These are phyloP conservation scores for Cephus rjabovi DNA, from an alignment of 2,888 invertebrate species.

Conservation along the genomic window DNA sequence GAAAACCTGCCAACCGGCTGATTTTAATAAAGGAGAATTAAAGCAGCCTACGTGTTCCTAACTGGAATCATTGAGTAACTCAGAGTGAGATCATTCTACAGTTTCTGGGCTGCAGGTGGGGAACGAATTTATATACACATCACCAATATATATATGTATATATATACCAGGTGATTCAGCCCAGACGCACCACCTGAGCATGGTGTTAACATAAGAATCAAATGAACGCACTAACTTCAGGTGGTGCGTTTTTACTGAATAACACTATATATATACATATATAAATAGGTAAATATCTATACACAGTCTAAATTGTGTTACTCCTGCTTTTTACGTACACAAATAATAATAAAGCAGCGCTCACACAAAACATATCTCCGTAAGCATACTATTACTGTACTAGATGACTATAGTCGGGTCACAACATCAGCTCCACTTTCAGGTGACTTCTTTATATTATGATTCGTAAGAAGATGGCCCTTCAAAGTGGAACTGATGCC, in stretches of 20 bases:
- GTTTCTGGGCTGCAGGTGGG: neutral
- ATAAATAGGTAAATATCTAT: neutral
- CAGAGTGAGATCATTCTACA: neutral
- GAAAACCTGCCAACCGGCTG: neutral
- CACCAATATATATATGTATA: no score
- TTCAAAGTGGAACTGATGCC: no score
- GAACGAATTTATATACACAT: neutral
- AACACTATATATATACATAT: no score
- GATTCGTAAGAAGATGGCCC: no score
- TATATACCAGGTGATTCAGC: no score
- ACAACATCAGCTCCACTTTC: no score
- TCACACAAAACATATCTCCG: neutral
- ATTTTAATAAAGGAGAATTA: neutral
- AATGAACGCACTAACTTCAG: no score
- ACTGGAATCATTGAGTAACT: neutral
- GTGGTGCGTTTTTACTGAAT: no score
- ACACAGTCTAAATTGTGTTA: neutral
- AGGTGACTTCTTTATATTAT: no score
- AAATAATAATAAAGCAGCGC: neutral
- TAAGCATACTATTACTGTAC: neutral
- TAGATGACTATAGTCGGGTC: neutral
- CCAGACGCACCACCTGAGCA: no score
- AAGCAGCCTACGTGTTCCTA: neutral
- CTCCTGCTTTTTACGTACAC: neutral
- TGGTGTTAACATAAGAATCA: no score